Evolutionary conservation across 2,888 invertebrate species (phyloP), one percentile per base, ranked within the genome.

Genomic region (Panzeria rudis): DNA sequence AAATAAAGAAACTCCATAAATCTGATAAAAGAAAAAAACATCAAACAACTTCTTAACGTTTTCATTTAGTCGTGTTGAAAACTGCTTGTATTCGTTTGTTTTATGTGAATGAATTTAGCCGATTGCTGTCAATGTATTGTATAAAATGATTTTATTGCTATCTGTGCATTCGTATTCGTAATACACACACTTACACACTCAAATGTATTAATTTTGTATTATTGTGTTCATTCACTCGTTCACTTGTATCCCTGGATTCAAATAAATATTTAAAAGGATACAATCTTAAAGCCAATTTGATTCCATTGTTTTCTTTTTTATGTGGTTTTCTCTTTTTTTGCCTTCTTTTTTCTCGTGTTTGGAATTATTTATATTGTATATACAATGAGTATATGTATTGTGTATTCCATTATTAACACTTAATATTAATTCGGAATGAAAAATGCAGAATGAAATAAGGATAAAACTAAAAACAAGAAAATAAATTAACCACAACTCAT

Each of bases 231-330:
- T 59, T 61, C 52, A 13, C 13, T 50, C 50, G 17, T 62, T 69
- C 20, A 13, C 13, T 77, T 54, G 5, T 25, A 25, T 32, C 41
- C 52, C 62, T 69, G 47, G 35, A 32, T 76, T 61, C 72, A 47
- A 71, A 77, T 79, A 61, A 78, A 79, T 72, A 73, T 68, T 79
- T 83, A 78, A 83, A 68, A 25, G 61, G 38, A 76, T 64, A 69
- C 69, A 54, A 64, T 71, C 44, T 62, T 38, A 56, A 76, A 64
- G 69, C 47, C 41, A 71, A 64, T 77, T 75, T 77, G 38, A 62
- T 83, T 73, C 32, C 17, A 59, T 20, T 47, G n/a, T 25, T 38
- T 66, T 47, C 9, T 71, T 25, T 71, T 29, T 2, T 15, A 11
- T 44, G 0, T 1, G 13, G 13, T 15, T 41, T 13, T 4, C 8